phyloP scores from a whole-genome alignment of 2,888 invertebrate genomes.

The Drosophila bunnanda region DNA sequence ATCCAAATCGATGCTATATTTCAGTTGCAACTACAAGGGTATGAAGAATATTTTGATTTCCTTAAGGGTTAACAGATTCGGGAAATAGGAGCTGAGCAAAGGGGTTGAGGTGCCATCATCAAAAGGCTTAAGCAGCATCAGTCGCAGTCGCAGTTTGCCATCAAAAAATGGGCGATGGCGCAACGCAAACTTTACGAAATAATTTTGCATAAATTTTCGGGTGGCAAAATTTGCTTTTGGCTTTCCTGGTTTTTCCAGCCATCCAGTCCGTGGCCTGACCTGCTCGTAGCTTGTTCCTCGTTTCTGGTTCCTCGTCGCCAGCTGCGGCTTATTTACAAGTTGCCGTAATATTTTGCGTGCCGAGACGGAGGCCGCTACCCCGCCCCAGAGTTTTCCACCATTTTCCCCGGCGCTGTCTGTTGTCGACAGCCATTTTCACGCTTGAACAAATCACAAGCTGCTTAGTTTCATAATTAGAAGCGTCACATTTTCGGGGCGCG shows the following conservation, averaged over 20 bases:
- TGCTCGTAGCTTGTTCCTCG: slow-evolving; percentile 65
- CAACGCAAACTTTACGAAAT: slow-evolving; percentile 76
- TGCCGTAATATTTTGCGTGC: slow-evolving; percentile 79
- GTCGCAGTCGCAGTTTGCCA: slow-evolving; percentile 49
- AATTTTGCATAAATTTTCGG: slow-evolving; percentile 82
- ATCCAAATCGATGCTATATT: no score
- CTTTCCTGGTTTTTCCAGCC: slow-evolving; percentile 57
- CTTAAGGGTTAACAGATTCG: background rate
- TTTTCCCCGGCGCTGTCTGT: slow-evolving; percentile 50
- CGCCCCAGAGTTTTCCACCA: background rate
- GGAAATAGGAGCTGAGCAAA: slow-evolving; percentile 5
- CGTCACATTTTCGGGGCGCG: slow-evolving; percentile 72
- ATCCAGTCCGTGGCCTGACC: slow-evolving; percentile 43
- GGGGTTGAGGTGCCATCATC: slow-evolving; percentile 61
- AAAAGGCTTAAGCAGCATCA: slow-evolving; percentile 76
- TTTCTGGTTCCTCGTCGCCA: slow-evolving; percentile 41
- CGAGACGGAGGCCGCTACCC: slow-evolving; percentile 43
- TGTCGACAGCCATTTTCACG: slow-evolving; percentile 80
- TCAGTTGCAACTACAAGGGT: no score
- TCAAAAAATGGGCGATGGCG: slow-evolving; percentile 65
- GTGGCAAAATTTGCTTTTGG: slow-evolving; percentile 74
- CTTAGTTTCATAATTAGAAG: slow-evolving; percentile 81
- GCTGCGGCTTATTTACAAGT: slow-evolving; percentile 81
- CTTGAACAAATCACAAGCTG: slow-evolving; percentile 81
- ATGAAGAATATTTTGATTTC: no score